Evolutionary conservation across 2,888 invertebrate species (phyloP), one percentile per base, ranked within the genome.

Genomic region (Mystacides longicornis): DNA sequence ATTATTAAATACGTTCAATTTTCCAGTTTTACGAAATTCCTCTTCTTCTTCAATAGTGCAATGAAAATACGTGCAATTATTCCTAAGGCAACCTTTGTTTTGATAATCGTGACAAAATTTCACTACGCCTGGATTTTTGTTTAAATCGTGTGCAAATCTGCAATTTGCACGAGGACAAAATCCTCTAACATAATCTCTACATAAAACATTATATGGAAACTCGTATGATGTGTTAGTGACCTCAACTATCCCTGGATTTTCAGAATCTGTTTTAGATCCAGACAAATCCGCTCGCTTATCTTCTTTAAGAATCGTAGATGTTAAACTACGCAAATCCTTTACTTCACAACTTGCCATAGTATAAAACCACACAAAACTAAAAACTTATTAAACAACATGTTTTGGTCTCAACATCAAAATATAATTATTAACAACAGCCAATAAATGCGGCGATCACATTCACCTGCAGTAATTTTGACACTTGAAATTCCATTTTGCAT

Each of bases 61-160:
- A 45, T 45, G 45, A 3, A 45, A 4, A 19, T 20, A 45, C 20
- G 3, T 45, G 14, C 45, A 45, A 20, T 45, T 45, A 14, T 3
- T 7, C 14, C 45, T 45, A 7, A 21, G 18, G 14, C 45, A 45
- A 45, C 45, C 16, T 45, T 45, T 45, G 45, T 45, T 45, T 45
- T 45, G 45, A 19, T 20, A 45, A 45, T 45, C 45, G 21, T 45
- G 45, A 45, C 45, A 45, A 45, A 45, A 45, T 7, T 19, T 45
- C n/a, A 37, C 37, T n/a, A 37, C 14, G 3, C 19, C 45, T 20
- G 45, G 21, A 19, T 21, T 11, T 7, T 9, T n/a, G 20, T 19
- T 20, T 19, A 16, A 11, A 19, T 45, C 45, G 21, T 45, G 45
- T 11, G 20, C 21, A 45, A 20, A 45, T 19, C 20, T 45, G 14